Base-by-base conservation (phyloP, 2,113 vertebrate genomes). In the Urocynchramus pylzowi region DNA sequence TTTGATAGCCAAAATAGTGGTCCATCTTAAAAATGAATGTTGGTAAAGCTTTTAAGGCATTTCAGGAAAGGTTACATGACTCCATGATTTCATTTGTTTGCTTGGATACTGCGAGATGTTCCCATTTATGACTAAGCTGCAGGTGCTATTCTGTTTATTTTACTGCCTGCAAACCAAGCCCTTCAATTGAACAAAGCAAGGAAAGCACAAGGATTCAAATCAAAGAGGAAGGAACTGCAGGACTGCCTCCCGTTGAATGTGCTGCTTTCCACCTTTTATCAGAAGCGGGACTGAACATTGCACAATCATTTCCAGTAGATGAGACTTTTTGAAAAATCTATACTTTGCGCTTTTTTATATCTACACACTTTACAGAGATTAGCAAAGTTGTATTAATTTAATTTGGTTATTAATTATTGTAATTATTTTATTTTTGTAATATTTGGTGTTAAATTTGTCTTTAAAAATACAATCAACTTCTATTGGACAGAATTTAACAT, bases 131-230 rank as follows among this genome's bases (percentile, higher is more conserved):
- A 97, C 67, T 92, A 96, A 96, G 57, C 45, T 94, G 92, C 96
- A 97, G 97, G 96, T 97, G 97, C 92, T 93, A 19, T 22, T 91
- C 84, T 96, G 91, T 97, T 97, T 97, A 94, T 96, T 95, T 88
- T 82, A 57, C 33, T 67, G 90, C 83, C 91, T 87, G 73, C 64
- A 94, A 92, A 89, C 71, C 82, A 93, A 95, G 75, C n/a, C 90
- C 92, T 91, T 87, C 81, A 94, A 76, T 1, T 53, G 93, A 96
- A 97, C 97, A 97, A 97, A 97, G 96, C 85, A 95, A 98, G 97
- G 97, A 97, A 98, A 97, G 94, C 75, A 41, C 42, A 31, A 89
- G 75, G 80, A 95, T 81, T 90, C 52, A 44, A 76, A 77, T 61
- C 87, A 44, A 37, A 85, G 53, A 87, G 97, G 96, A 97, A 97